phyloP scores from a whole-genome alignment of 2,797 vertebrate species.

The Megaceryle alcyon region DNA sequence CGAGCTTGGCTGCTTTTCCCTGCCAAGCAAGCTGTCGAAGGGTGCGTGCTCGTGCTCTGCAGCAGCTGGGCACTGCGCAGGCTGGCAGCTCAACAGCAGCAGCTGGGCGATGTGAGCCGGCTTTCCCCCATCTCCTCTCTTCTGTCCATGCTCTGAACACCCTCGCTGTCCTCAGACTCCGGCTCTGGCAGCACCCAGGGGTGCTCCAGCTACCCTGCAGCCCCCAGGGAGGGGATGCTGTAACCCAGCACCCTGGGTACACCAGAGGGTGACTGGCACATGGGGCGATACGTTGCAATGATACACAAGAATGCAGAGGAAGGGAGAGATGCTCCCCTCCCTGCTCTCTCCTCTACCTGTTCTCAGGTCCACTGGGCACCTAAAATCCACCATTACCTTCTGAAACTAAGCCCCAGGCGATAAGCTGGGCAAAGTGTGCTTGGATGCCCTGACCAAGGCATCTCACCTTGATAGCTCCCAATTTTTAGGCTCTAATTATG shows the following conservation, averaged over 20 bases:
- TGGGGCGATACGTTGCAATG: not conserved
- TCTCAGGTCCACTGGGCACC: not conserved
- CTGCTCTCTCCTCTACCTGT: not conserved
- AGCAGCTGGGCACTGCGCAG: not conserved
- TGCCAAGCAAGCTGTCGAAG: not conserved
- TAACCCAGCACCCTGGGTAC: not conserved
- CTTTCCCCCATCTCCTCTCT: not conserved
- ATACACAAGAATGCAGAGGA: not conserved
- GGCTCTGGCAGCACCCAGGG: not conserved
- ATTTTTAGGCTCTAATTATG: not conserved
- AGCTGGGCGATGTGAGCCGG: not conserved
- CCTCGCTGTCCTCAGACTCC: rapidly evolving
- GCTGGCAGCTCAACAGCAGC: not conserved
- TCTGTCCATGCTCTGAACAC: not conserved
- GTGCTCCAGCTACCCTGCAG: not conserved
- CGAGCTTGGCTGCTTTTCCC: not conserved
- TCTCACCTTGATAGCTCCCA: not conserved
- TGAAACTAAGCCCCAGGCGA: not conserved
- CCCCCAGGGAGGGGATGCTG: not conserved
- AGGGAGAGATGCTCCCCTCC: not conserved
- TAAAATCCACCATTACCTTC: not conserved
- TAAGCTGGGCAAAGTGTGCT: not conserved
- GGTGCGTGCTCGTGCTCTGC: not conserved
- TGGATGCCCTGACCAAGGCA: not conserved
- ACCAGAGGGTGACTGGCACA: rapidly evolving